These are phyloP conservation scores for Maccullochella peelii DNA, from an alignment of 2,113 vertebrate species.

Conservation along the genomic window DNA sequence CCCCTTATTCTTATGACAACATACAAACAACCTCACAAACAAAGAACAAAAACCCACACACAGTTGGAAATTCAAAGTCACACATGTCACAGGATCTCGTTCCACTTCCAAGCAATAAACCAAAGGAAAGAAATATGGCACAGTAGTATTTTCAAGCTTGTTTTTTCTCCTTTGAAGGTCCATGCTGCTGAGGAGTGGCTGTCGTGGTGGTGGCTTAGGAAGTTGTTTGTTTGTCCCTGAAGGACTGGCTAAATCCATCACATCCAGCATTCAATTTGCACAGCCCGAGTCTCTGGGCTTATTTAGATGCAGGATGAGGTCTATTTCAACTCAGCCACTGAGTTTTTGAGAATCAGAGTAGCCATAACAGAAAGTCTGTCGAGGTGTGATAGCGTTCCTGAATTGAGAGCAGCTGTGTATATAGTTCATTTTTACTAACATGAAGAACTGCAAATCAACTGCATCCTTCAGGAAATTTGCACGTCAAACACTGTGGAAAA, in stretches of 20 bases:
- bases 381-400: conserved; percentile 32
- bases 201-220: conserved; percentile 54
- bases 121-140: conserved; percentile 25
- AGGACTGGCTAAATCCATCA: conserved; percentile 68
- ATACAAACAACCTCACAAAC: conserved; percentile 34
- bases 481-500: conserved; percentile 31
- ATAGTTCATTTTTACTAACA: conserved; percentile 23
- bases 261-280: conserved; percentile 43
- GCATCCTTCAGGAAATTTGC: conserved; percentile 36
- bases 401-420: conserved; percentile 46
- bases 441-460: conserved; percentile 24
- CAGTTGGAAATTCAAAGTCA: conserved; percentile 26
- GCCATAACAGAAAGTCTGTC: conserved; percentile 27
- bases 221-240: conserved; percentile 80
- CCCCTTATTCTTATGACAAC: conserved; percentile 32
- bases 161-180: conserved; percentile 64
- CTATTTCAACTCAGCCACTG: conserved; percentile 24
- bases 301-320: conserved; percentile 42
- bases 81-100: conserved; percentile 42
- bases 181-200: conserved; percentile 65
- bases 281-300: conserved; percentile 1
- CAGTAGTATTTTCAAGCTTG: conserved; percentile 49
- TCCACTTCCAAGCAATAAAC: conserved; percentile 43
- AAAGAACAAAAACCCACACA: conserved; percentile 25
- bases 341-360: conserved; percentile 20